A percentile compares a stretch with the other conserved stretches of the same genome.
Conservation (phyloP, 2,797 vertebrate genomes). For the Dryobates pubescens region DNA sequence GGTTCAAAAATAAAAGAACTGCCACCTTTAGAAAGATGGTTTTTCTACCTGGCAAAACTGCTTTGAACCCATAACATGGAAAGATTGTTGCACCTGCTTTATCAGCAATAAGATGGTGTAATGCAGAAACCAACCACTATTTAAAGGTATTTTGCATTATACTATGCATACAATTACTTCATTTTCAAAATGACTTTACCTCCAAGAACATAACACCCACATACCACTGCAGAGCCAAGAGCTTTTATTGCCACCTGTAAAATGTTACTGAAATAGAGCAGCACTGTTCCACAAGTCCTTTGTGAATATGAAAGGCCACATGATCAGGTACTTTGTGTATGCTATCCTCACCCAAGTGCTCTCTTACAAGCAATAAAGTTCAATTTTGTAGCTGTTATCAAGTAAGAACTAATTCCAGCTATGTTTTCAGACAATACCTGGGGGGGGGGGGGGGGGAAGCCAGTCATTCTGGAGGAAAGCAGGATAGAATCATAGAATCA, state of each 20-base stretch:
- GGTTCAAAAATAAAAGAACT: neutral
- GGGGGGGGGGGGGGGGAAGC: too few species aligned
- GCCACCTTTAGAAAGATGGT: neutral
- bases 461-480: neutral
- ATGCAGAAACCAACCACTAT: neutral
- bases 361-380: neutral
- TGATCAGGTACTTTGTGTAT: neutral
- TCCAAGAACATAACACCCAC: conserved; percentile 26
- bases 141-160: conserved; percentile 2
- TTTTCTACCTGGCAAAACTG: neutral
- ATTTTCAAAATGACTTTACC: conserved; percentile 31
- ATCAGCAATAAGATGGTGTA: neutral
- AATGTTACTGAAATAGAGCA: conserved; percentile 3
- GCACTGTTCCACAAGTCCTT: neutral
- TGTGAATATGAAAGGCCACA: neutral
- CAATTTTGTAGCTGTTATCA: neutral
- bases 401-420: neutral
- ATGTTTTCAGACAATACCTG: neutral
- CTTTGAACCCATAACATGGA: neutral
- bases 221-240: neutral
- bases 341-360: neutral
- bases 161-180: neutral
- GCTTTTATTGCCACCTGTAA: neutral
- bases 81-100: neutral
- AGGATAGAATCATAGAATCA: too few species aligned